Evolutionary conservation across 1,140 invertebrate species (phyloP).

Genomic region (Steinernema feltiae): DNA sequence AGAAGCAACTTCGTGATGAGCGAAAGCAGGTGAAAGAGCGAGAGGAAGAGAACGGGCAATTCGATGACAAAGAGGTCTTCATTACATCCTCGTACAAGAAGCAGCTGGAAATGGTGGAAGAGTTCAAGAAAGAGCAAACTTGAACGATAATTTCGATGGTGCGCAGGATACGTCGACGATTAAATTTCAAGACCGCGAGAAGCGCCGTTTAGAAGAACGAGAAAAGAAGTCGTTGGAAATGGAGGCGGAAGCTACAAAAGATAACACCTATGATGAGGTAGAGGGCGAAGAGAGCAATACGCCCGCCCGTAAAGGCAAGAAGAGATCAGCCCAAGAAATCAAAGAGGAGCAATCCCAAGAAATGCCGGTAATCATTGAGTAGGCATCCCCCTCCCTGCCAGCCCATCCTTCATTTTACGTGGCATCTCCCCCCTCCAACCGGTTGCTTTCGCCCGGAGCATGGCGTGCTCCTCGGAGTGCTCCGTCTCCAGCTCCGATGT

Average conservation of each 20-base stretch:
- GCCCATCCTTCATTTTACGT: neutral
- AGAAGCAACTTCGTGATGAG: constrained; percentile 37
- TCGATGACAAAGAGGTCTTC: constrained; percentile 49
- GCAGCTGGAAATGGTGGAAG: constrained; percentile 38
- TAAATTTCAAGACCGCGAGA: constrained; percentile 27
- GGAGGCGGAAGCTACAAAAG: constrained; percentile 13
- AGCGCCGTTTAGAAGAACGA: constrained; percentile 20
- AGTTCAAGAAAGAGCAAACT: constrained; percentile 34
- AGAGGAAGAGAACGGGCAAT: constrained; percentile 40
- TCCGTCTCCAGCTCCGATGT: too few species aligned
- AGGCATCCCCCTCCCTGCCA: neutral
- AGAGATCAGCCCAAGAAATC: constrained; percentile 7
- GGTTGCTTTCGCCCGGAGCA: too few species aligned
- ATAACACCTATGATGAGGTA: constrained; percentile 25
- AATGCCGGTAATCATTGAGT: constrained; percentile 8
- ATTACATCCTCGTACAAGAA: constrained; percentile 44
- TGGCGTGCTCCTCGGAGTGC: too few species aligned
- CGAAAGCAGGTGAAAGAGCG: constrained; percentile 46
- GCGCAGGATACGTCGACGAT: constrained; percentile 34
- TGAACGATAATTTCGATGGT: constrained; percentile 31
- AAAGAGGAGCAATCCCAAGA: constrained; percentile 26
- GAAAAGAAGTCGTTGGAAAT: neutral
- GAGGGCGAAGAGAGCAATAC: constrained; percentile 17
- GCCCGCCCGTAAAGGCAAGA: constrained; percentile 19
- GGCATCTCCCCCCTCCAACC: too few species aligned